Conservation (phyloP, 2,888 invertebrate genomes). For the Entomobrya multifasciata region DNA sequence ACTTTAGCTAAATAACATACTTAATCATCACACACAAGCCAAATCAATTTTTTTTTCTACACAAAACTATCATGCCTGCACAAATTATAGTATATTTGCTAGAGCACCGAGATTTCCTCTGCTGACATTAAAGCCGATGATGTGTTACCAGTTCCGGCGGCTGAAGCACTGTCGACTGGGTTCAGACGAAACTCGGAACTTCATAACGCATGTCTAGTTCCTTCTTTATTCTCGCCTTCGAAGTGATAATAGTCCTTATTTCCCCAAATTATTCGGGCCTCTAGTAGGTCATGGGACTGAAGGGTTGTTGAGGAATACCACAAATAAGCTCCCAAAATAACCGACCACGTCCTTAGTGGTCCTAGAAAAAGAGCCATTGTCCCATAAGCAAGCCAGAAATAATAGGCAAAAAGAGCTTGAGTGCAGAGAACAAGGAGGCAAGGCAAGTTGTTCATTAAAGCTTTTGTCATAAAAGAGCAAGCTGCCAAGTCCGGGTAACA, state of each 20-base stretch:
- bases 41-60: too few species aligned
- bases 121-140: background rate
- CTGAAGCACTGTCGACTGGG: background rate
- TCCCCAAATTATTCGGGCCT: constrained; percentile 73
- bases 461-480: constrained; percentile 70
- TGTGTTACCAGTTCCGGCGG: background rate
- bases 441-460: constrained; percentile 82
- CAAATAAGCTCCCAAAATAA: constrained; percentile 86
- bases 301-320: constrained; percentile 86
- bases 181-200: constrained; percentile 12
- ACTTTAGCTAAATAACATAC: too few species aligned
- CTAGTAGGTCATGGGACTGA: constrained; percentile 81
- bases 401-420: constrained; percentile 86
- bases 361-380: constrained; percentile 88
- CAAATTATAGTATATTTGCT: too few species aligned
- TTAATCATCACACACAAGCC: too few species aligned
- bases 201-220: constrained; percentile 64
- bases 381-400: constrained; percentile 91
- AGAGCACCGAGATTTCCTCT: constrained; percentile 22
- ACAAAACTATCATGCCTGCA: too few species aligned
- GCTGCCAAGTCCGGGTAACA: constrained; percentile 67
- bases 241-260: constrained; percentile 71
- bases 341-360: constrained; percentile 90
- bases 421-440: constrained; percentile 84
- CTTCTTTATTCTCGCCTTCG: constrained; percentile 49